Evolutionary conservation across 2,113 vertebrate species (phyloP), one percentile per base, ranked within the genome.

Genomic region (Macaca nemestrina): DNA sequence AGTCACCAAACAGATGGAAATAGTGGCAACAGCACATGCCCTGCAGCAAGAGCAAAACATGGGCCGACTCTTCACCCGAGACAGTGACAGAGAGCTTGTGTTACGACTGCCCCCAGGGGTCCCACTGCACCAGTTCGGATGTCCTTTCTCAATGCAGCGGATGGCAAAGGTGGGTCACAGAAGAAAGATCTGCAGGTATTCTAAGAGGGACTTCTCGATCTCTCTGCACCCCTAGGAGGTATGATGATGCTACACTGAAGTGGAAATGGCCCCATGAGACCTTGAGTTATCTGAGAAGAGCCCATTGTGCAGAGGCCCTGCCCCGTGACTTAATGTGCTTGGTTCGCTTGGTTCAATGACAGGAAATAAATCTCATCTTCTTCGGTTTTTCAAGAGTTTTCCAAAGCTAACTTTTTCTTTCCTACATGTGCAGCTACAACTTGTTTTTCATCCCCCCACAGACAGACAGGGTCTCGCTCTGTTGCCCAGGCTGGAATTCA

Each of bases 111-210:
- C 75, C n/a, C 13, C 10, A 25, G 1, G 5, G 25, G 38, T 17
- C 80, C 8, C 40, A 3, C 5, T 13, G 18, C 1, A 0, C 35
- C 32, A 8, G 5, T 16, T 23, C 2, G 1, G 38, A 4, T 3
- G 38, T 17, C 68, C 7, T n/a, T 50, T 30, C 27, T 80, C 43
- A 2, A 0, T 6, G 43, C 38, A 52, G 75, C 8, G 20, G n/a
- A 12, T 4, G 27, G 52, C 52, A 38, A 22, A 81, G 50, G 11
- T 32, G 16, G 52, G 3, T 14, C 3, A 59, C 8, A 14, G 35
- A 23, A 61, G n/a, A 50, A 20, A 32, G 50, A 35, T 6, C 22
- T 32, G 0, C 16, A 8, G 8, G 73, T 7, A 2, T 1, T 32
- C 45, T 23, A 2, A 18, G 13, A 1, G 14, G 11, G 1, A 12